Conservation (phyloP, 2,888 invertebrate species). For the Drosophila pseudotalamancana region DNA sequence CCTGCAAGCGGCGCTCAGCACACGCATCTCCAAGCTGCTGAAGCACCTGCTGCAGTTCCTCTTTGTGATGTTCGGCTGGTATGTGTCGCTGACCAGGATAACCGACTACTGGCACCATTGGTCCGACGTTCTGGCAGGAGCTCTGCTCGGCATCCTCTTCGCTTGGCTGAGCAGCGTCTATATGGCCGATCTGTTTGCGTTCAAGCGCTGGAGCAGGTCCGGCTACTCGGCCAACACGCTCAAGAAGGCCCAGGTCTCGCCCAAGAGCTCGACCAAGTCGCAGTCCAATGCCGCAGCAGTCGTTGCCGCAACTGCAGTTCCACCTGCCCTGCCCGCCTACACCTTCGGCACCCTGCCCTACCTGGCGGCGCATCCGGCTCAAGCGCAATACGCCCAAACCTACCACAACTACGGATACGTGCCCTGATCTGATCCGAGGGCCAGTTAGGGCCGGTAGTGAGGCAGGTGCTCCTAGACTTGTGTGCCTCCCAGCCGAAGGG, state of each 20-base stretch:
- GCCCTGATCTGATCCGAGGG: constrained; percentile 69
- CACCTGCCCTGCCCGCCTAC: constrained; percentile 77
- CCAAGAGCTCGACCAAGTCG: constrained; percentile 60
- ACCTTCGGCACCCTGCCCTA: constrained; percentile 80
- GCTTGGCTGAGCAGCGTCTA: constrained; percentile 69
- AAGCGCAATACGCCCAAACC: constrained; percentile 77
- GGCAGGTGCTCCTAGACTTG: constrained; percentile 10
- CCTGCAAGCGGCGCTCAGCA: constrained; percentile 93
- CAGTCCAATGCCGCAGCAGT: constrained; percentile 41
- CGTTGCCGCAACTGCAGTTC: constrained; percentile 24
- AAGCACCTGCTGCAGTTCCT: constrained; percentile 91
- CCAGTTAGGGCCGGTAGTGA: not conserved
- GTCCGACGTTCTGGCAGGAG: constrained; percentile 79
- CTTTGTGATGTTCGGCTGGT: constrained; percentile 81
- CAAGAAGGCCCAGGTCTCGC: constrained; percentile 61
- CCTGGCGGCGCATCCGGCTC: constrained; percentile 71
- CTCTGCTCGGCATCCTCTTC: constrained; percentile 62
- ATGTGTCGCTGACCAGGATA: constrained; percentile 75
- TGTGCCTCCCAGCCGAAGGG: constrained; percentile 8
- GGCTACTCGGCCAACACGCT: constrained; percentile 54
- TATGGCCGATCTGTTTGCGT: constrained; percentile 73
- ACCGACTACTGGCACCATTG: constrained; percentile 80
- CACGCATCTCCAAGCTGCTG: constrained; percentile 91
- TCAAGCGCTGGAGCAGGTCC: constrained; percentile 52
- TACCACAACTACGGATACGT: constrained; percentile 82